A percentile compares a stretch with the other conserved stretches of the same genome.
Evolutionary conservation across 2,797 vertebrate species (phyloP).

Genomic region (Amazonetta brasiliensis): DNA sequence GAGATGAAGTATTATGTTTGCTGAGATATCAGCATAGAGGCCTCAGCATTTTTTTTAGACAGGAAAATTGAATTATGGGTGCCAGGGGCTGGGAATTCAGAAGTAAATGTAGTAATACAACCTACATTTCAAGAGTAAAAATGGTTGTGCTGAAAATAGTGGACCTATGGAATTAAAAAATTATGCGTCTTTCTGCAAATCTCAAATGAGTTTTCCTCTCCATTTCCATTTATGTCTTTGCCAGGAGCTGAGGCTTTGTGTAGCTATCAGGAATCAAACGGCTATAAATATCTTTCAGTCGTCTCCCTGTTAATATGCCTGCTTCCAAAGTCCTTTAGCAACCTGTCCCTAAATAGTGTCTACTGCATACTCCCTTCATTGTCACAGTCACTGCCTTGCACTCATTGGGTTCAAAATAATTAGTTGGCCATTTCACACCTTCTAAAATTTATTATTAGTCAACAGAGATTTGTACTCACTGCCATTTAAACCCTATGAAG

Average conservation of each 20-base stretch:
- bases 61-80: conserved; percentile 36
- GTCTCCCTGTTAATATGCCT: not conserved
- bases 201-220: not conserved
- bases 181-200: not conserved
- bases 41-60: conserved; percentile 30
- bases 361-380: not conserved
- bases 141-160: not conserved
- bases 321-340: not conserved
- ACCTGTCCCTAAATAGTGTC: not conserved
- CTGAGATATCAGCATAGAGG: conserved; percentile 38
- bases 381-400: not conserved
- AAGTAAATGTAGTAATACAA: not conserved
- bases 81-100: conserved; percentile 20
- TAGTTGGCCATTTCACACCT: not conserved
- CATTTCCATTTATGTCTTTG: not conserved
- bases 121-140: conserved; percentile 5
- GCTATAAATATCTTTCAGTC: not conserved
- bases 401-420: not conserved
- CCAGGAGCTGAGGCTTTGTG: not conserved
- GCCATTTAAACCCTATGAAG: not conserved
- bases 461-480: not conserved
- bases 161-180: not conserved
- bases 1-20: conserved; percentile 55
- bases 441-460: not conserved
- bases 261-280: not conserved